Base-by-base conservation (phyloP, 2,888 invertebrate genomes). In the Drosophila diplacantha region DNA sequence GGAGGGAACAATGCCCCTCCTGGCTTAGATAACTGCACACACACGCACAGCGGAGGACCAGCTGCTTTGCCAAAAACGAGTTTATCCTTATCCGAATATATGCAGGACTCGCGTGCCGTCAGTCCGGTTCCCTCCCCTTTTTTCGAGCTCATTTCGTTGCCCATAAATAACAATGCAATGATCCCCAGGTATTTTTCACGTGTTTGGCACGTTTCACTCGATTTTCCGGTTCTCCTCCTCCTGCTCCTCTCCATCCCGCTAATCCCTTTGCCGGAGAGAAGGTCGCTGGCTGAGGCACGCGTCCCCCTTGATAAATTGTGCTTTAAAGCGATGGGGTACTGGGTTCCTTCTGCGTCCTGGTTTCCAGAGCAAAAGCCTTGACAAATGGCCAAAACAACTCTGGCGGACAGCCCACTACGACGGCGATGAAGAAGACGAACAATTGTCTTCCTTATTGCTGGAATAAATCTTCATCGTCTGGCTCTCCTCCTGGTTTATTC, bases 161-260 rank as follows among this genome's bases (percentile, higher is more conserved):
- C 78, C 81, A 83, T 81, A 83, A 81, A 83, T 81, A 75, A 83
- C 74, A 60, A 62, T 63, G 51, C 69, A 68, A 54, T 69, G 74
- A 75, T 85, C 82, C 84, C 85, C 72, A 77, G 84, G 85, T 77
- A 85, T 85, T 85, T 85, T 84, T 83, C 85, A 85, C 85, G 85
- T 85, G 86, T 71, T 75, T 73, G 83, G 71, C 86, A 85, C 86
- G 85, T 84, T 85, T 86, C 75, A 55, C 74, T 72, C 75, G 78
- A 83, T 84, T 84, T 81, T 82, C 78, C 82, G 80, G 72, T 74
- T 81, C 77, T 71, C 80, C 11, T 6, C 16, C n/a, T 24, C 29
- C 18, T n/a, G n/a, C n/a, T 18, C 18, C 29, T 29, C 16, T 14
- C 14, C 20, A 3, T 22, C 51, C 39, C 50, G 39, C 53, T 43